A percentile compares a stretch with the other conserved stretches of the same genome.
phyloP scores from a whole-genome alignment of 2,888 invertebrate genomes.

The Campoplex nolae region DNA sequence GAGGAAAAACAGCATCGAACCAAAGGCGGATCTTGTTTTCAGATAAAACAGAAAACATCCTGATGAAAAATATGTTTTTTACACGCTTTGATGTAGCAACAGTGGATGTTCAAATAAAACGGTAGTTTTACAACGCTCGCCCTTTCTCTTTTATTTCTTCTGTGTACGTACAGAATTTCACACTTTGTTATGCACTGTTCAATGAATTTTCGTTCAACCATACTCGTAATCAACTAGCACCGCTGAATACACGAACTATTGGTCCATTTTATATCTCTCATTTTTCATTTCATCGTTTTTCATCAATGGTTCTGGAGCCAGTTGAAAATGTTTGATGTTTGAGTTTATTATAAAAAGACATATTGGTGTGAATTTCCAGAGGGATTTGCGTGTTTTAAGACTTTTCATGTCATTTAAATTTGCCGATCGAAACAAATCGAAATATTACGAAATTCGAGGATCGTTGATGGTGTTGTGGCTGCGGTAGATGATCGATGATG shows the following conservation, averaged over 20 bases:
- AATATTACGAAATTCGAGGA: background rate
- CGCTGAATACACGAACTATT: background rate
- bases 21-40: constrained; percentile 15
- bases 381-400: background rate
- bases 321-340: background rate
- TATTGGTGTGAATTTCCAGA: background rate
- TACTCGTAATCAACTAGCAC: background rate
- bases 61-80: constrained; percentile 30
- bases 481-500: no score
- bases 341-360: background rate
- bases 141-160: background rate
- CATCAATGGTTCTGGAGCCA: background rate
- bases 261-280: background rate
- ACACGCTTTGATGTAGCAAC: background rate
- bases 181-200: background rate
- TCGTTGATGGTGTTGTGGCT: no score
- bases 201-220: background rate
- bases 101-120: constrained; percentile 3
- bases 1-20: constrained; percentile 8
- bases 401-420: background rate
- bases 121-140: constrained; percentile 3
- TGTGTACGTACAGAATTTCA: background rate
- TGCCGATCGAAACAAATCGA: no score
- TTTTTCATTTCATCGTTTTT: background rate
- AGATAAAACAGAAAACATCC: constrained; percentile 34